Percentiles rank a stretch among this genome's conserved stretches.
These are phyloP conservation scores for Caenorhabditis latens DNA, from an alignment of 1,140 invertebrate genomes.

Conservation along the genomic window DNA sequence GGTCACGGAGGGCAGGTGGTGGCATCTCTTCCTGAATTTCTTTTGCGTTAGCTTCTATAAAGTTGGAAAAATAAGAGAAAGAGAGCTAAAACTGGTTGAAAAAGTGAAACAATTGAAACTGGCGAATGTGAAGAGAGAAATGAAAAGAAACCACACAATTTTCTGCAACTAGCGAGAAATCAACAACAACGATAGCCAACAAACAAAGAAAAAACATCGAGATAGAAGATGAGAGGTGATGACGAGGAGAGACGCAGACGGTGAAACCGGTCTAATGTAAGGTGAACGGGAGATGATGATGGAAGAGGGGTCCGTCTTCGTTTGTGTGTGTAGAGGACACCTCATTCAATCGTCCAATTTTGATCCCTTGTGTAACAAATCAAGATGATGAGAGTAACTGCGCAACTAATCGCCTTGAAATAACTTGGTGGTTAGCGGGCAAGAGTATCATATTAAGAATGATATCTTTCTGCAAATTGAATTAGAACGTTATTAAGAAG, in stretches of 20 bases:
- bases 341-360: too few relatives aligned
- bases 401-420: too few relatives aligned
- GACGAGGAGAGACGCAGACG: conserved; percentile 2
- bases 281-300: not conserved
- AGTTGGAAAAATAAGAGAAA: not conserved
- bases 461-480: too few relatives aligned
- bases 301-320: not conserved
- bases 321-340: too few relatives aligned
- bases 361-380: too few relatives aligned
- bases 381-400: too few relatives aligned
- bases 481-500: too few relatives aligned
- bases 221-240: not conserved
- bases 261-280: not conserved
- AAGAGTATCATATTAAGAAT: too few relatives aligned
- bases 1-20: not conserved
- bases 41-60: not conserved
- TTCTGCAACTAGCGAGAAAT: not conserved
- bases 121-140: too few relatives aligned
- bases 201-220: not conserved
- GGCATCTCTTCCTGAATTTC: not conserved
- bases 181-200: not conserved
- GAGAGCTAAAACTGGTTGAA: not conserved
- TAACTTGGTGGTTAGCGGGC: too few relatives aligned
- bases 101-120: too few relatives aligned
- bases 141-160: not conserved